These are phyloP conservation scores for Lepidonotus clava DNA, from an alignment of 2,888 invertebrate genomes.

Conservation along the genomic window DNA sequence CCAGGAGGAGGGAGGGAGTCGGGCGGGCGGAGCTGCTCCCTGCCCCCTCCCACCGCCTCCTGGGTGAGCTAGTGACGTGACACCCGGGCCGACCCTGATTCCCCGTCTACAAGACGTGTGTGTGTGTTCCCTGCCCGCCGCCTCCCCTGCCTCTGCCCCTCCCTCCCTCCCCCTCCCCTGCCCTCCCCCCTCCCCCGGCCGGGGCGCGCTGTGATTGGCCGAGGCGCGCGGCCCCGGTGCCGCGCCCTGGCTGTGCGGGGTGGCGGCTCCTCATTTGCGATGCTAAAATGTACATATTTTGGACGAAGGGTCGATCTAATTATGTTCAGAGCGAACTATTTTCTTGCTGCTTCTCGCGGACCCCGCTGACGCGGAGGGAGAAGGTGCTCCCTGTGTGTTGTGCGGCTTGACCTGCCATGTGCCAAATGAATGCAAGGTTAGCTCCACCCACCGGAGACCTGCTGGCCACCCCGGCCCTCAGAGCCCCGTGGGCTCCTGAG, in stretches of 20 bases:
- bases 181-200: neutral
- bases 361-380: neutral
- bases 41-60: no score
- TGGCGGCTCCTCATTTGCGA: slow-evolving; percentile 14
- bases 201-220: slow-evolving; percentile 39
- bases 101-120: neutral
- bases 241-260: neutral
- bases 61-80: neutral
- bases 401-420: slow-evolving; percentile 45
- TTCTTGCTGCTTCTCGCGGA: neutral
- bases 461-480: slow-evolving; percentile 19
- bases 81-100: slow-evolving; percentile 17
- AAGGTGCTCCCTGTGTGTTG: slow-evolving; percentile 12
- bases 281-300: slow-evolving; percentile 22
- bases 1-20: slow-evolving; percentile 42
- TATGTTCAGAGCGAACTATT: neutral
- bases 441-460: slow-evolving; percentile 21
- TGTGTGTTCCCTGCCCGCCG: neutral
- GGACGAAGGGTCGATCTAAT: slow-evolving; percentile 37
- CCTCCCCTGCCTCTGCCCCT: neutral
- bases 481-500: neutral
- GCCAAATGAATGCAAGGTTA: slow-evolving; percentile 48
- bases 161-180: neutral
- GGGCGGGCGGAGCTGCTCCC: slow-evolving; percentile 23
- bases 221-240: neutral